Conservation (phyloP, 2,113 vertebrate genomes). For the Ictalurus punctatus region DNA sequence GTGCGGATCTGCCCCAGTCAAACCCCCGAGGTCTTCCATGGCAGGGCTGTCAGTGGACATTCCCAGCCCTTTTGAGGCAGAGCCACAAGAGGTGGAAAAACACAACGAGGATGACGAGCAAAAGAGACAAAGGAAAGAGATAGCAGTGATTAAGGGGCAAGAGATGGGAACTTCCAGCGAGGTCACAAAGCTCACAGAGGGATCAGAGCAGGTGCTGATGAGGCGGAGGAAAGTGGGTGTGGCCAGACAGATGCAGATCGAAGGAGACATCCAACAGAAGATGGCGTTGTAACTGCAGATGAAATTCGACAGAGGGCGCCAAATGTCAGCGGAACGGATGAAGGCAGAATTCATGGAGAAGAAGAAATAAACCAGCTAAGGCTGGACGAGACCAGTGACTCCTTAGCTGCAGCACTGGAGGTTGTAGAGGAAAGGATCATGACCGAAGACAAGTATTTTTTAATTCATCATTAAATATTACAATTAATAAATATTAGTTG, state of each 20-base stretch:
- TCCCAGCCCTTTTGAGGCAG: constrained; percentile 55
- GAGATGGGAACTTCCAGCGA: constrained; percentile 4
- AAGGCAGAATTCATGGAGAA: constrained; percentile 59
- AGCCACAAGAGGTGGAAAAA: constrained; percentile 47
- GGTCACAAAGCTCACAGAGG: constrained; percentile 20
- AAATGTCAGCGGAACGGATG: neutral
- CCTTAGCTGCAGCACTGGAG: constrained; percentile 87
- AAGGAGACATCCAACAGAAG: constrained; percentile 31
- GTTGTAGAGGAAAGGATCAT: constrained; percentile 91
- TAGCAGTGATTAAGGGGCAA: constrained; percentile 12
- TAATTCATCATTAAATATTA: constrained; percentile 42
- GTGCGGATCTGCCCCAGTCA: constrained; percentile 72
- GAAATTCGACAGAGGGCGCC: constrained; percentile 12
- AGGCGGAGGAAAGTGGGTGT: constrained; percentile 52
- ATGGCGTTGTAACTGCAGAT: neutral
- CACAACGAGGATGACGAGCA: constrained; percentile 64
- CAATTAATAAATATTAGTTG: neutral
- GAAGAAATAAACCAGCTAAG: constrained; percentile 55
- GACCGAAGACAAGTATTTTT: constrained; percentile 85
- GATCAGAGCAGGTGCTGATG: constrained; percentile 14
- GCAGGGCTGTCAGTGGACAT: constrained; percentile 80
- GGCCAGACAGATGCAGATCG: constrained; percentile 43
- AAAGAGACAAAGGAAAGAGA: constrained; percentile 27
- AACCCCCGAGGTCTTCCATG: constrained; percentile 87
- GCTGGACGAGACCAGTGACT: constrained; percentile 90